Conservation (phyloP, 2,797 vertebrate genomes). For the Ficedula albicollis region DNA sequence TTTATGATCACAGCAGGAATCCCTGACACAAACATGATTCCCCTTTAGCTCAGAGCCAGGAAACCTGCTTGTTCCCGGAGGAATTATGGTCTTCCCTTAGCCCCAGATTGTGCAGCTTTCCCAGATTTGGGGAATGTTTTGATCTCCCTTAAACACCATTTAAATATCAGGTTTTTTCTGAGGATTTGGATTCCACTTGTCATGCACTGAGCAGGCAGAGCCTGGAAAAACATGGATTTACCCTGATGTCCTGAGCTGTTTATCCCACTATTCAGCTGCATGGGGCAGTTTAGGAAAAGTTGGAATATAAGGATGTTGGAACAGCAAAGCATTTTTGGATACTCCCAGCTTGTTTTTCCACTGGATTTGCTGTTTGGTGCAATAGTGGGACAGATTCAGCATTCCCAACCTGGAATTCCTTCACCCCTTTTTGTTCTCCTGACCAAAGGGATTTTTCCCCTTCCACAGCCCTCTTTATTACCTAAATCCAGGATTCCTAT, state of each 20-base stretch:
- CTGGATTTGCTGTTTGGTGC: neutral
- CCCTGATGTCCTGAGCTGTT: neutral
- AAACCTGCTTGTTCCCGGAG: neutral
- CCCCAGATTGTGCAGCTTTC: neutral
- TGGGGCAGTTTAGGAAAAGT: neutral
- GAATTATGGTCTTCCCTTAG: neutral
- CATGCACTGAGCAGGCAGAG: neutral
- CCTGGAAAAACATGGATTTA: neutral
- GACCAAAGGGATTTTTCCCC: neutral
- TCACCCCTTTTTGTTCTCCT: neutral
- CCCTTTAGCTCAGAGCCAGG: neutral
- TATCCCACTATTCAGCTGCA: rapidly evolving
- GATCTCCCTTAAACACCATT: neutral
- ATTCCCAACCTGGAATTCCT: neutral
- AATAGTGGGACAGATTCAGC: neutral
- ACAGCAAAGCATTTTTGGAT: neutral
- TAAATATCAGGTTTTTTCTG: neutral
- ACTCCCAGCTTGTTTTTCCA: rapidly evolving
- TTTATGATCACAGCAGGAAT: neutral
- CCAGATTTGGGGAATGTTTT: neutral
- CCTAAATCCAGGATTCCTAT: neutral
- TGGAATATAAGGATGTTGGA: neutral
- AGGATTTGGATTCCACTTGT: neutral
- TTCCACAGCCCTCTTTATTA: neutral
- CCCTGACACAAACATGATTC: neutral